phyloP scores from a whole-genome alignment of 1,140 invertebrate genomes.

The Drosophila parvula region DNA sequence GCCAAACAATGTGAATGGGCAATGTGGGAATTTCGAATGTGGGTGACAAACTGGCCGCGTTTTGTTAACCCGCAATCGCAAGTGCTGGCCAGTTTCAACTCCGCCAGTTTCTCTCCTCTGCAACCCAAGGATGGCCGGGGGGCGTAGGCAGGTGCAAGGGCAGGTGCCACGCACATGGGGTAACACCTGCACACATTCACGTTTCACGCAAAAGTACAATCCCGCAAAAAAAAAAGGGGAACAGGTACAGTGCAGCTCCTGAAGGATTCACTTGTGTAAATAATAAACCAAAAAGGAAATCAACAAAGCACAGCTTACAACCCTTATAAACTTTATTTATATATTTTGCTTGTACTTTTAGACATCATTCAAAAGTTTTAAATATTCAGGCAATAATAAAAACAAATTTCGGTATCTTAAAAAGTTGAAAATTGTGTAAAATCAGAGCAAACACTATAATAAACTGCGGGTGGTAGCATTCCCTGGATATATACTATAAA shows the following conservation, averaged over 20 bases:
- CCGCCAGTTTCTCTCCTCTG: background rate
- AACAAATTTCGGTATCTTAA: too few relatives aligned
- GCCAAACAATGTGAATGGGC: slow-evolving; percentile 53
- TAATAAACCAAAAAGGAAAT: background rate
- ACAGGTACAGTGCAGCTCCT: slow-evolving; percentile 1
- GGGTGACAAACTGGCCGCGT: slow-evolving; percentile 50
- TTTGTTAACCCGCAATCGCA: slow-evolving; percentile 25
- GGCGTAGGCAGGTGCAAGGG: slow-evolving; percentile 14
- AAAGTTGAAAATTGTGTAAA: too few relatives aligned
- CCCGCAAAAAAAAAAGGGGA: background rate
- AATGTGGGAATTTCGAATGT: slow-evolving; percentile 37
- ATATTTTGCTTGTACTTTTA: too few relatives aligned
- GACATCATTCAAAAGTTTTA: too few relatives aligned
- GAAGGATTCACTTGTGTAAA: background rate
- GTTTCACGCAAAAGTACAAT: background rate
- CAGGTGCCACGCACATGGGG: slow-evolving; percentile 47
- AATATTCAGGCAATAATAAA: too few relatives aligned
- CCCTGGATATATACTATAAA: slow-evolving; percentile 43
- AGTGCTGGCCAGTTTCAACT: background rate
- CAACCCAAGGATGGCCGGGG: background rate
- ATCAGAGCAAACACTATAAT: too few relatives aligned
- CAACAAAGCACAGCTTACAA: background rate
- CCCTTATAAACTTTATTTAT: too few relatives aligned
- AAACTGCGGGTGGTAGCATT: background rate
- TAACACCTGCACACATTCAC: slow-evolving; percentile 33